These are phyloP conservation scores for Eustalomyia histrio DNA, from an alignment of 2,888 invertebrate species.

Conservation along the genomic window DNA sequence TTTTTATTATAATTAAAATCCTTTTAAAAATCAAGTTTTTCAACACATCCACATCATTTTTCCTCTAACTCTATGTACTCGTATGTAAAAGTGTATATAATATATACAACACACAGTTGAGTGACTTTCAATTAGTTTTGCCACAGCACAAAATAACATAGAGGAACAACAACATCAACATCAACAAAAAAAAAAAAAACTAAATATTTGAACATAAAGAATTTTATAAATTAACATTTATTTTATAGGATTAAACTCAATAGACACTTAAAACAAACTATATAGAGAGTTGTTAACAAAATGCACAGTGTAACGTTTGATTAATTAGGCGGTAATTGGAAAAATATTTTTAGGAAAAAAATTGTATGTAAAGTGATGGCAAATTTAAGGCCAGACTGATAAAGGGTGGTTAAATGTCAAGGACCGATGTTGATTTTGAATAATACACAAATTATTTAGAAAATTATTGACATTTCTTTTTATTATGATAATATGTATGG, in stretches of 20 bases:
- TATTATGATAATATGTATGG: too few species aligned
- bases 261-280: conserved; percentile 39
- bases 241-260: conserved; percentile 57
- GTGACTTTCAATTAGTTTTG: conserved; percentile 77
- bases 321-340: neutral
- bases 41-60: conserved; percentile 1
- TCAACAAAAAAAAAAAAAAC: too few species aligned
- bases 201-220: conserved; percentile 51
- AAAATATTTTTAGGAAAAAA: too few species aligned
- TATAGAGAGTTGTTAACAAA: neutral
- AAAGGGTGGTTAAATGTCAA: too few species aligned
- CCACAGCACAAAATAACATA: conserved; percentile 52
- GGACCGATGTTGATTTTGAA: too few species aligned
- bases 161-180: neutral
- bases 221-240: conserved; percentile 64
- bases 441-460: too few species aligned
- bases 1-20: conserved; percentile 63
- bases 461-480: too few species aligned
- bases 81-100: neutral
- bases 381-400: too few species aligned
- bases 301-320: neutral
- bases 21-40: conserved; percentile 59
- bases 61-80: too few species aligned
- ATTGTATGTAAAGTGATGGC: too few species aligned
- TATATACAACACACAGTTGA: conserved; percentile 68